These are phyloP conservation scores for Glyphotaelius pellucidus DNA, from an alignment of 2,888 invertebrate genomes.

Conservation along the genomic window DNA sequence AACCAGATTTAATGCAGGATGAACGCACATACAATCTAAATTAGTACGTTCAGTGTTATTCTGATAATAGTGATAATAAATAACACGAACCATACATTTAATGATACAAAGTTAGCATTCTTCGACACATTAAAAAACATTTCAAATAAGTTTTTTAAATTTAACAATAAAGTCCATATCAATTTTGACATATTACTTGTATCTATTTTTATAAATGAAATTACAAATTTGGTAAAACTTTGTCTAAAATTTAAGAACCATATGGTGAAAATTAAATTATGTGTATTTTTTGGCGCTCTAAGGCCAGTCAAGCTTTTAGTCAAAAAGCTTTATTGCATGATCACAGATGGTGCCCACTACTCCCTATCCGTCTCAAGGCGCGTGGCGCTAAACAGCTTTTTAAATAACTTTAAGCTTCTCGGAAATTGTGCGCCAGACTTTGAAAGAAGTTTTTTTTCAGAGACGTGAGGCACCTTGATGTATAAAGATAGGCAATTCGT, in stretches of 20 bases:
- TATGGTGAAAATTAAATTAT: background rate
- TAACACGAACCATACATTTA: too few species aligned
- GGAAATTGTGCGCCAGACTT: background rate
- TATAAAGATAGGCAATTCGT: background rate
- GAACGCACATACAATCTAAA: too few species aligned
- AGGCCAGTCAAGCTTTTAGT: background rate
- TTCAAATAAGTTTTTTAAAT: background rate
- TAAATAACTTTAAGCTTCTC: slow-evolving; percentile 14
- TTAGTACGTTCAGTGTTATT: too few species aligned
- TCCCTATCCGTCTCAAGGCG: background rate
- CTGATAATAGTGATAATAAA: too few species aligned
- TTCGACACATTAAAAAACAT: background rate
- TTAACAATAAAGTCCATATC: background rate
- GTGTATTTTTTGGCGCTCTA: background rate
- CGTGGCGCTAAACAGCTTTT: slow-evolving; percentile 13
- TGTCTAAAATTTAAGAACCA: background rate
- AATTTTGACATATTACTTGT: background rate
- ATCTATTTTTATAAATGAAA: background rate
- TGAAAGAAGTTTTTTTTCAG: background rate
- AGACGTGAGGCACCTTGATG: background rate
- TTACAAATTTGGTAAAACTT: background rate
- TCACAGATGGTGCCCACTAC: slow-evolving; percentile 13
- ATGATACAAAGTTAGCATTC: too few species aligned
- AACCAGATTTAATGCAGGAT: too few species aligned
- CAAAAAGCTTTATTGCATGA: slow-evolving; percentile 2